Evolutionary conservation across 2,888 invertebrate genomes (phyloP), one percentile per base, ranked within the genome.

Genomic region (Meiosimyza decipiens): DNA sequence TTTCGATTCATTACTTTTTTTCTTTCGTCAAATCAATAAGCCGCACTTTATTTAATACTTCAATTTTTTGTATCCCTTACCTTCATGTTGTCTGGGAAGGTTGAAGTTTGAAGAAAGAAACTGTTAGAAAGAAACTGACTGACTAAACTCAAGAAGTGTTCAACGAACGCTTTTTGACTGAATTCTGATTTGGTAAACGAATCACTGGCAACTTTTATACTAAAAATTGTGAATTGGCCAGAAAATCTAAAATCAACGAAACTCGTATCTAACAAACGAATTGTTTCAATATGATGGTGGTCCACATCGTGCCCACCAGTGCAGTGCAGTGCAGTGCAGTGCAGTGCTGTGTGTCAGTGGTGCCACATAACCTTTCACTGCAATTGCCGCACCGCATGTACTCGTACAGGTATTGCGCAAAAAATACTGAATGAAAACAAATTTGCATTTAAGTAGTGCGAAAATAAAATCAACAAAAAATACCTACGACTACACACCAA

Each of bases 201-300:
- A 84, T 79, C 81, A 81, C 79, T 80, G 77, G 77, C 84, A 84
- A 83, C 86, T 85, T 85, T 81, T 85, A 85, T 85, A 85, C 83
- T 78, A 80, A 82, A 83, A 77, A 64, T 64, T 66, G 64, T 64
- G 68, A 70, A 63, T 71, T 62, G 47, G 63, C 62, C 47, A 47
- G 62, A 18, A 63, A 54, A 62, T 50, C 54, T 51, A 13, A 62
- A 54, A 18, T 33, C 22, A 47, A 51, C 52, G 33, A 52, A 67
- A 62, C 62, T 54, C 28, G 16, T 50, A 40, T 40, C 40, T 40
- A 40, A 40, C 40, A 40, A 40, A 40, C 40, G 40, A 40, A 40
- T 40, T 40, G 40, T 40, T 40, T n/a, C 67, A 28, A 62, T 13
- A 62, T 22, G 63, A 47, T 6, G 63, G 16, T 47, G 64, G 22